Base-by-base conservation (phyloP, 2,797 vertebrate species). In the Dendrocincla fuliginosa region DNA sequence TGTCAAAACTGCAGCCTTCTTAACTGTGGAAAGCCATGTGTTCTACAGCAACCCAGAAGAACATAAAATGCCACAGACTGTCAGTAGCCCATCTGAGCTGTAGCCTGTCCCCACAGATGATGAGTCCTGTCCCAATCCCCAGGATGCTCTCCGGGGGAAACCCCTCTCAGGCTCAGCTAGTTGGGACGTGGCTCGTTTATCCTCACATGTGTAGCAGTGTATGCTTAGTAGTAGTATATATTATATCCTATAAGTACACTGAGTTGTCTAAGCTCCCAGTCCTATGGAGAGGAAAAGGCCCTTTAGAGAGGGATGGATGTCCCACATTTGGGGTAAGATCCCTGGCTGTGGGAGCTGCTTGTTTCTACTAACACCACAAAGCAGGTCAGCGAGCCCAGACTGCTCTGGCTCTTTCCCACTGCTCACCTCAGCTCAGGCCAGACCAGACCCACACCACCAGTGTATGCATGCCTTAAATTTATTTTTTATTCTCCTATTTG, bases 401-500 rank as follows among this genome's bases (percentile, higher is more conserved):
- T 53, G 84, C 55, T 49, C 37, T 24, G 52, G 67, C 25, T 61
- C 56, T 30, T 52, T 9, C 3, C 17, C 37, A 2, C 16, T 11
- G 79, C 79, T 46, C 41, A 33, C 27, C 64, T 27, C 5, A 33
- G 37, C 14, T 7, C 61, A 57, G 75, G 39, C 35, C 52, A 84
- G 47, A 16, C 25, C 35, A 42, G 8, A 25, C 19, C 39, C 12
- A 32, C 16, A 32, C 30, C 30, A 23, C 9, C 35, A 11, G 49
- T 5, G 9, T 30, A 37, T 0, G 0, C 22, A 9, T 15, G 27
- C 44, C 41, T 82, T 6, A 16, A 23, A 13, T n/a, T 61, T 9
- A 12, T 37, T n/a, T 19, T 46, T n/a, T 13, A 28, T 28, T 37
- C 49, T 44, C 19, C 56, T 18, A 0, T 35, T 27, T n/a, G 32